These are phyloP conservation scores for Tringa solitaria DNA, from an alignment of 2,113 vertebrate species.

Conservation along the genomic window DNA sequence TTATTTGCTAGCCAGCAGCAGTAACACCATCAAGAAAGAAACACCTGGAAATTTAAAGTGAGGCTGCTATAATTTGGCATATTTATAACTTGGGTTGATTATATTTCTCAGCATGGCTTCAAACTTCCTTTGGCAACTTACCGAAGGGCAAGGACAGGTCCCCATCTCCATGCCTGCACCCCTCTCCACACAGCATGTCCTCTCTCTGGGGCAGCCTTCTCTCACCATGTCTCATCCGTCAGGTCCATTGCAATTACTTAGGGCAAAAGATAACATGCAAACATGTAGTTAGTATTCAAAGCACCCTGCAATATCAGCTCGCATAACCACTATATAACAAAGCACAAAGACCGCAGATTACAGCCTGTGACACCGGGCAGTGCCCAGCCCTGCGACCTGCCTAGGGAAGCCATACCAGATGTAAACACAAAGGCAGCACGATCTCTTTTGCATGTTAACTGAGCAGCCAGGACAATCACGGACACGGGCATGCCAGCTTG, in stretches of 20 bases:
- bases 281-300: background rate
- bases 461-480: background rate
- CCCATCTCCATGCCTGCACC: background rate
- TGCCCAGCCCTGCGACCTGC: background rate
- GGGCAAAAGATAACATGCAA: conserved; percentile 26
- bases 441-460: background rate
- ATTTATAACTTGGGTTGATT: background rate
- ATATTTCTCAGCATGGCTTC: background rate
- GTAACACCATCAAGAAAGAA: background rate
- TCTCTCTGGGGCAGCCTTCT: background rate
- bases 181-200: background rate
- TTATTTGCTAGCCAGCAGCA: background rate
- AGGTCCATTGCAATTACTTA: background rate
- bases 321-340: background rate
- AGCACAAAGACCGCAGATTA: background rate
- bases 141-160: background rate
- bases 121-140: background rate
- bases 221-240: background rate
- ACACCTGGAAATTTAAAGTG: background rate
- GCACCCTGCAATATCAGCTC: background rate
- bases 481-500: accelerated
- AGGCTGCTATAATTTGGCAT: background rate
- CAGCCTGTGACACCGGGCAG: background rate
- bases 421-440: background rate
- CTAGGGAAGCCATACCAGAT: background rate